Evolutionary conservation across 1,140 invertebrate genomes (phyloP).

Genomic region (Hermetia illucens): DNA sequence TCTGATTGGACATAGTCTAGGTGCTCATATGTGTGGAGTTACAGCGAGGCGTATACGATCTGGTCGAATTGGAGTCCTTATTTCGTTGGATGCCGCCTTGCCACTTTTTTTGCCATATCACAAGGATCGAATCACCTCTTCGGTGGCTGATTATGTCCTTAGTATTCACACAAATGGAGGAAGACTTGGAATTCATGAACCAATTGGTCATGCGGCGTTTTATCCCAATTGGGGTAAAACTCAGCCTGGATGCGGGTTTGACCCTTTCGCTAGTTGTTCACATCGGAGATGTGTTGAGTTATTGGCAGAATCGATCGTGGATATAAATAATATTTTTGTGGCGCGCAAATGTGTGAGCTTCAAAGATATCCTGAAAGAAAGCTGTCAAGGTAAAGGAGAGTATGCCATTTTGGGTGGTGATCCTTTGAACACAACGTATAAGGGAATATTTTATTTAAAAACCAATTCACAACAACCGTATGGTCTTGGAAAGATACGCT

Average conservation of each 20-base stretch:
- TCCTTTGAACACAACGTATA: slow-evolving; percentile 8
- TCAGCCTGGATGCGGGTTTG: slow-evolving; percentile 35
- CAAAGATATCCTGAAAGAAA: slow-evolving; percentile 3
- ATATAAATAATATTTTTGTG: slow-evolving; percentile 6
- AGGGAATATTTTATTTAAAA: slow-evolving; percentile 10
- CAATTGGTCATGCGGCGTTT: slow-evolving; percentile 40
- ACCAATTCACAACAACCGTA: slow-evolving; percentile 7
- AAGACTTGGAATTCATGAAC: slow-evolving; percentile 32
- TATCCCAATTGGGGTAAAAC: slow-evolving; percentile 30
- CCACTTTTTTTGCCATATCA: too few species aligned
- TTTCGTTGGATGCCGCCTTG: too few species aligned
- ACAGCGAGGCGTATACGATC: too few species aligned
- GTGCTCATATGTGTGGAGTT: too few species aligned
- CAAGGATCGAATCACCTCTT: too few species aligned
- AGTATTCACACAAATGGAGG: too few species aligned
- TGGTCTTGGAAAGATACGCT: slow-evolving; percentile 8
- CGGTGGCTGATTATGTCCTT: too few species aligned
- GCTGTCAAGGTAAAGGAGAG: slow-evolving; percentile 1
- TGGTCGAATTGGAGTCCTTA: too few species aligned
- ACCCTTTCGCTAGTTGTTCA: slow-evolving; percentile 19
- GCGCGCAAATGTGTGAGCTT: slow-evolving; percentile 7
- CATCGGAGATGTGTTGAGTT: slow-evolving; percentile 26
- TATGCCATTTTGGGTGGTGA: slow-evolving; percentile 11
- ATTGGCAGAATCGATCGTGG: slow-evolving; percentile 26
- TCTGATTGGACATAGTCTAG: too few species aligned